Evolutionary conservation across 2,888 invertebrate genomes (phyloP).

Genomic region (Apodemia hepburni): DNA sequence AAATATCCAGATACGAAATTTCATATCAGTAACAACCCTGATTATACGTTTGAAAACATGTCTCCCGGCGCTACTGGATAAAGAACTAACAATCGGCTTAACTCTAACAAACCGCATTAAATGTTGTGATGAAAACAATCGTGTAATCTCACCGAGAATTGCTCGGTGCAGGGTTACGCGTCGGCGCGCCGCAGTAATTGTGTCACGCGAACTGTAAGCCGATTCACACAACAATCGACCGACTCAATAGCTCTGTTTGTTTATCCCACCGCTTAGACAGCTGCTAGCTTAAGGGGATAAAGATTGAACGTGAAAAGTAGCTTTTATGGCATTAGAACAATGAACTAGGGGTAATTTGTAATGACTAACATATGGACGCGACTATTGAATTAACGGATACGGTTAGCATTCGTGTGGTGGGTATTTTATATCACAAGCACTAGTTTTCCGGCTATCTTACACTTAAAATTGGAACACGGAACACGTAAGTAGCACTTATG

Average conservation of each 20-base stretch:
- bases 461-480: no score
- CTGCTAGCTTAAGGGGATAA: not conserved
- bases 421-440: no score
- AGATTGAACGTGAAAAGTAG: not conserved
- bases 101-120: slow-evolving; percentile 1
- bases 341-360: no score
- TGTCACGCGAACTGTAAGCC: slow-evolving; percentile 27
- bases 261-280: not conserved
- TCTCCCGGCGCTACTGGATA: not conserved
- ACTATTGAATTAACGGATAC: no score
- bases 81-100: not conserved
- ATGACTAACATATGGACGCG: no score
- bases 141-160: not conserved
- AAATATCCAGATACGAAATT: no score
- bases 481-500: no score
- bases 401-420: no score
- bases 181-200: slow-evolving; percentile 30
- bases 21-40: no score
- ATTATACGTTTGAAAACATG: no score
- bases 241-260: not conserved
- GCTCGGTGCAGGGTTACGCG: slow-evolving; percentile 26
- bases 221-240: slow-evolving; percentile 4
- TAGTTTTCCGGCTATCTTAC: no score
- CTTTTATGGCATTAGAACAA: not conserved
- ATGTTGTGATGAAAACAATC: not conserved